These are phyloP conservation scores for Vicugna pacos DNA, from an alignment of 2,113 vertebrate species.

Conservation along the genomic window DNA sequence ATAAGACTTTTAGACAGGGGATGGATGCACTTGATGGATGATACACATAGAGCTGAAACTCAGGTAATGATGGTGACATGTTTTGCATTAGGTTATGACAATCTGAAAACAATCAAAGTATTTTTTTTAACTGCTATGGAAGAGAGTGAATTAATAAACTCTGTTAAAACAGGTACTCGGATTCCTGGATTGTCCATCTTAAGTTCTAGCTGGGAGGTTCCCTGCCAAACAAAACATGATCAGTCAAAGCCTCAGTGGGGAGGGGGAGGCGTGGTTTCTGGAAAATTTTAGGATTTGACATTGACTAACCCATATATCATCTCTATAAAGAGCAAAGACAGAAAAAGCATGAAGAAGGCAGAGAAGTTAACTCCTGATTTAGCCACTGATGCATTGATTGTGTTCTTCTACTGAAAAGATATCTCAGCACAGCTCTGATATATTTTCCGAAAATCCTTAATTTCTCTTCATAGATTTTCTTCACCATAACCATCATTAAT, in stretches of 20 bases:
- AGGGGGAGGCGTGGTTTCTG: rapidly evolving
- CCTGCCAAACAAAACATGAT: not conserved
- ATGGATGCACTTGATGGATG: constrained; percentile 72
- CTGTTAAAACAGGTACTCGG: not conserved
- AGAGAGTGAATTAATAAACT: constrained; percentile 53
- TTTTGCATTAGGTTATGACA: constrained; percentile 72
- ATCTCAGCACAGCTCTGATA: not conserved
- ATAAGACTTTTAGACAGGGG: constrained; percentile 71
- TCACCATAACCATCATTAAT: not conserved
- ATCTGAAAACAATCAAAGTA: constrained; percentile 69
- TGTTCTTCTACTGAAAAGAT: not conserved
- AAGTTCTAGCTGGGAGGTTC: not conserved
- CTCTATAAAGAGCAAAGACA: not conserved
- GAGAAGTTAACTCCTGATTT: not conserved
- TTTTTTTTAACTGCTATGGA: no score
- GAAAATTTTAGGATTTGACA: not conserved
- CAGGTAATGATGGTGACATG: constrained; percentile 73
- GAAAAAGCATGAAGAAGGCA: not conserved
- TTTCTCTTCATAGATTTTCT: not conserved
- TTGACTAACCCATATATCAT: not conserved
- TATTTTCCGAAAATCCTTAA: not conserved
- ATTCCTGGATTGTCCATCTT: not conserved
- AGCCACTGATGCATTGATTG: not conserved
- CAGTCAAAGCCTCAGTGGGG: not conserved
- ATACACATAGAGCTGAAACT: constrained; percentile 61